Conservation (phyloP, 2,888 invertebrate species). For the Drosophila phalerata region DNA sequence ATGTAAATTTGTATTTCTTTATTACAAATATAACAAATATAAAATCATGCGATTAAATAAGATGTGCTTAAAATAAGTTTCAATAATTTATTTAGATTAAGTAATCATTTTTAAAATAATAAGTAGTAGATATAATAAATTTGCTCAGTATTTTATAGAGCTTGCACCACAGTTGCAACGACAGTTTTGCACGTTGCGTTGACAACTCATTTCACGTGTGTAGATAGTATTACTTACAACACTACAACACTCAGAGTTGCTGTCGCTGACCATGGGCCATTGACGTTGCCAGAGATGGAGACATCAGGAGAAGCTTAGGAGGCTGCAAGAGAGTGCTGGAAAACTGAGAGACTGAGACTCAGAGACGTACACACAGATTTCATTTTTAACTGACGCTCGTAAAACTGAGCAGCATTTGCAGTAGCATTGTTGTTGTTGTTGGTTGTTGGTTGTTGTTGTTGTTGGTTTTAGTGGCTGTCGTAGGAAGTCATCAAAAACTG, state of each 20-base stretch:
- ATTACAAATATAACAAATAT: too few relatives aligned
- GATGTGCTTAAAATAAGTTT: background rate
- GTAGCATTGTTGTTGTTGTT: constrained; percentile 40
- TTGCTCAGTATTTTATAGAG: background rate
- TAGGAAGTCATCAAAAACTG: constrained; percentile 72
- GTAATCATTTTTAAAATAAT: too few relatives aligned
- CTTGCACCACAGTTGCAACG: constrained; percentile 48
- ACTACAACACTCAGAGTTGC: constrained; percentile 40
- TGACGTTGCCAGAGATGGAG: constrained; percentile 23
- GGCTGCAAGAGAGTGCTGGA: background rate
- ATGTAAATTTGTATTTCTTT: too few relatives aligned
- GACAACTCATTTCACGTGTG: constrained; percentile 81
- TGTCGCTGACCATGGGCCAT: constrained; percentile 32
- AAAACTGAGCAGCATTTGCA: constrained; percentile 59
- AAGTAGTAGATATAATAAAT: background rate
- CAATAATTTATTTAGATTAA: background rate
- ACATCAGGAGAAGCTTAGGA: constrained; percentile 5
- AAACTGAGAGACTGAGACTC: background rate
- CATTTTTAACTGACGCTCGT: constrained; percentile 64
- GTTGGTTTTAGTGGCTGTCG: constrained; percentile 30
- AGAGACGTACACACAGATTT: background rate
- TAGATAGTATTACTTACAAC: constrained; percentile 72
- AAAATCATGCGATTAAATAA: background rate
- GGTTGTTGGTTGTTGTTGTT: too few relatives aligned
- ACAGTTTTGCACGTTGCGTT: constrained; percentile 51